Conservation (phyloP, 2,888 invertebrate genomes). For the Andrena trimmerana region DNA sequence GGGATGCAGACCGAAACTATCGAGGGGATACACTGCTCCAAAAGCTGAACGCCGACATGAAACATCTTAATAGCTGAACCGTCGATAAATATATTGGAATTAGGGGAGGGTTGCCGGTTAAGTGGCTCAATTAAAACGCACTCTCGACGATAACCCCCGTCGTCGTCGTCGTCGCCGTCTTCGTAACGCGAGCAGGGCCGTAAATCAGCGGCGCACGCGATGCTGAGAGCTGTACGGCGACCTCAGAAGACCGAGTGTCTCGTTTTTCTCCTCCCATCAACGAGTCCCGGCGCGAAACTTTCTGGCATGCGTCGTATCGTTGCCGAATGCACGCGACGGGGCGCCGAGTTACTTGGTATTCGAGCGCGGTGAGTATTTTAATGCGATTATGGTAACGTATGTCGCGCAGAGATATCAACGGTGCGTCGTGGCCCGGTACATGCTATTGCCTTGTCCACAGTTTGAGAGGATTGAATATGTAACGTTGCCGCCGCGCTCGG, state of each 20-base stretch:
- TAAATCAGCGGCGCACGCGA: constrained; percentile 46
- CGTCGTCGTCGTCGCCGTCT: constrained; percentile 34
- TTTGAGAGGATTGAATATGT: constrained; percentile 59
- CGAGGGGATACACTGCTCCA: constrained; percentile 39
- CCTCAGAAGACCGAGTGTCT: no score
- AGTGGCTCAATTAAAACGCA: constrained; percentile 67
- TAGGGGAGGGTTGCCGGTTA: constrained; percentile 48
- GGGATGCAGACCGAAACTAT: constrained; percentile 35
- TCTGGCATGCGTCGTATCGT: constrained; percentile 4
- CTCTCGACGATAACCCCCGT: constrained; percentile 48
- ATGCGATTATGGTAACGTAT: constrained; percentile 65
- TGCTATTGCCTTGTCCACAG: constrained; percentile 54
- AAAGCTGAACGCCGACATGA: constrained; percentile 41
- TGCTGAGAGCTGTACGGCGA: not conserved
- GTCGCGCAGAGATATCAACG: constrained; percentile 56
- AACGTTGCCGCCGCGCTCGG: constrained; percentile 34
- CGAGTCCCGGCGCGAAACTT: not conserved
- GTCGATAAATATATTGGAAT: constrained; percentile 64
- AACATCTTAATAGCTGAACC: constrained; percentile 72
- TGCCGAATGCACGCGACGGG: constrained; percentile 37
- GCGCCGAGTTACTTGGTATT: constrained; percentile 46
- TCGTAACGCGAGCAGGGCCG: constrained; percentile 1
- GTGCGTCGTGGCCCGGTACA: constrained; percentile 42
- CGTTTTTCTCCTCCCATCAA: not conserved
- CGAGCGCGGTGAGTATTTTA: constrained; percentile 52